phyloP scores from a whole-genome alignment of 2,113 vertebrate species.

The Macrotis lagotis region DNA sequence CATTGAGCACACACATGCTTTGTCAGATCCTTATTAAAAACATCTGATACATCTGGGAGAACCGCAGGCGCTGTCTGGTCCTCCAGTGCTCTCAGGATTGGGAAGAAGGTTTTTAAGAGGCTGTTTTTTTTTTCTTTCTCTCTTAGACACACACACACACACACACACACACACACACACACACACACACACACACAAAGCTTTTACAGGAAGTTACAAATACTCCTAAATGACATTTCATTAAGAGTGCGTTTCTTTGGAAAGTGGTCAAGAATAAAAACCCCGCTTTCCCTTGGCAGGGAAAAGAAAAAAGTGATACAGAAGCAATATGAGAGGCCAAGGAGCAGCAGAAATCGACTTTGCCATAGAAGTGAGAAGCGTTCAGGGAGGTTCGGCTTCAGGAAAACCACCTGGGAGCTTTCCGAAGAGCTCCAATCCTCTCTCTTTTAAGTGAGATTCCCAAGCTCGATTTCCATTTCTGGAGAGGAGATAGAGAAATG shows the following conservation, averaged over 20 bases:
- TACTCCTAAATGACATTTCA: constrained; percentile 73
- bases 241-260: constrained; percentile 78
- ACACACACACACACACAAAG: no score
- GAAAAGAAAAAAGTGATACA: constrained; percentile 45
- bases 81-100: constrained; percentile 31
- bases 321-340: constrained; percentile 51
- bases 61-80: fast-evolving
- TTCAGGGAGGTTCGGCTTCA: constrained; percentile 27
- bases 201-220: constrained; percentile 71
- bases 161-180: no score
- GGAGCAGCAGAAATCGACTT: constrained; percentile 65
- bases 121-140: constrained; percentile 21
- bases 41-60: constrained; percentile 59
- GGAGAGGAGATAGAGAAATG: neutral
- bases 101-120: constrained; percentile 64
- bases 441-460: constrained; percentile 59
- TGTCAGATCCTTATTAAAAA: constrained; percentile 58
- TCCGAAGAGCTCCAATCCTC: constrained; percentile 62
- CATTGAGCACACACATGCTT: neutral
- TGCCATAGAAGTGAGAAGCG: constrained; percentile 59
- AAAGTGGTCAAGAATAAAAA: constrained; percentile 71
- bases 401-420: constrained; percentile 57
- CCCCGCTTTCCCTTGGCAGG: constrained; percentile 73
- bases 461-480: constrained; percentile 43
- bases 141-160: neutral